Conservation (phyloP, 2,888 invertebrate species). For the Eilema depressum region DNA sequence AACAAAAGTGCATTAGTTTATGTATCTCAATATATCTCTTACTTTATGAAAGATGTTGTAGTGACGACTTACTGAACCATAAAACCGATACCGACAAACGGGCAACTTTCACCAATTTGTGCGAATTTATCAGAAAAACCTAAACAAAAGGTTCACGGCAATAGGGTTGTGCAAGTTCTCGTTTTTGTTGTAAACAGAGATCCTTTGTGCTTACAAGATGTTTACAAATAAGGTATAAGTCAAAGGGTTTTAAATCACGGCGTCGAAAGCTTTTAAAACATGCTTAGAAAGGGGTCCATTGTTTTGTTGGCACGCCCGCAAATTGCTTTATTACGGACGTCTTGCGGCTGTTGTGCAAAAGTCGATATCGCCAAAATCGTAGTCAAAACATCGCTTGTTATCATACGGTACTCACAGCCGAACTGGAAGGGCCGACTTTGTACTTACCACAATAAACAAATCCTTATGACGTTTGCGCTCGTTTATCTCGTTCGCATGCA, state of each 20-base stretch:
- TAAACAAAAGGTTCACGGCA: conserved; percentile 79
- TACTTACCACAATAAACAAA: conserved; percentile 48
- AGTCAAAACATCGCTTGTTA: conserved; percentile 83
- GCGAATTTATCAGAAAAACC: conserved; percentile 57
- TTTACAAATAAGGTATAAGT: conserved; percentile 85
- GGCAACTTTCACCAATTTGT: conserved; percentile 71
- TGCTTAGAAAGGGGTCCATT: conserved; percentile 82
- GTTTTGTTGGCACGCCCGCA: conserved; percentile 83
- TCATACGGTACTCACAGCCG: conserved; percentile 60
- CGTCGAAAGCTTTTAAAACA: conserved; percentile 86
- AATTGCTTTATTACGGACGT: conserved; percentile 85
- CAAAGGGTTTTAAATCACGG: conserved; percentile 86
- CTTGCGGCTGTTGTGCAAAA: conserved; percentile 75
- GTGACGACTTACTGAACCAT: conserved; percentile 37
- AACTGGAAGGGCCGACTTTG: conserved; percentile 37
- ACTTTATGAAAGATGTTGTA: conserved; percentile 14
- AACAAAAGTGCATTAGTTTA: conserved; percentile 17
- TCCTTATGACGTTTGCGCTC: conserved; percentile 34
- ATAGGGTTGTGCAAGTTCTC: conserved; percentile 82
- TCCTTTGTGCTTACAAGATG: conserved; percentile 80
- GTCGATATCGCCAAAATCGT: conserved; percentile 81
- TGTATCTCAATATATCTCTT: conserved; percentile 17
- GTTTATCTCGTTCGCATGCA: conserved; percentile 40
- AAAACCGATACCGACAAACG: conserved; percentile 50
- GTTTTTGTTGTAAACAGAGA: conserved; percentile 73